Base-by-base conservation (phyloP, 2,113 vertebrate genomes). In the Dicerorhinus sumatrensis region DNA sequence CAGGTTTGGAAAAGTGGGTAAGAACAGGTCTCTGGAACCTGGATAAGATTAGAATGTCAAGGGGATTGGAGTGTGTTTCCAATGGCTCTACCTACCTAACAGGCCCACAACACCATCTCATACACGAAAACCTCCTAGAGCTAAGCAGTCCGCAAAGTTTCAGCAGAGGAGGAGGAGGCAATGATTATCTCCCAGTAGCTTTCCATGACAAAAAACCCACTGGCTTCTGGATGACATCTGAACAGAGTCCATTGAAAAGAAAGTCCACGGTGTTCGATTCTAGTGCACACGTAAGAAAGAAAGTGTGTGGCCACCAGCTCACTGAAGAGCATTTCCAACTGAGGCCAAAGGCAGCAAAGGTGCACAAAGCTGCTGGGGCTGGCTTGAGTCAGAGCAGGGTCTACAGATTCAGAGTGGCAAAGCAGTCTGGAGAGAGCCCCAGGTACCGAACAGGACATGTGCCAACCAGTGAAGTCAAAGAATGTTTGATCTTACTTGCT, bases 271-370 rank as follows among this genome's bases (percentile, higher is more conserved):
- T 72, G 75, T 81, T 84, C 48, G 48, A 58, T 86, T 89, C 82
- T 85, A 96, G 93, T 84, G 51, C 84, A 91, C 12, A 27, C 63
- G 60, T 81, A 91, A 92, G 93, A 92, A 97, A 96, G 42, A 92
- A 85, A 86, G 82, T 87, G 27, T 94, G 89, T 89, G 96, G 91
- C 96, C 96, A 63, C 91, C 16, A 81, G 97, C 96, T 96, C 93
- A 25, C 0, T 88, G 85, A 94, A 87, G 91, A 75, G 75, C 75
- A 51, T 95, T 91, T 98, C 92, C 92, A 96, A 95, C 84, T 94
- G 89, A 96, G 97, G 97, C 92, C 94, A 86, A 98, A 98, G 97
- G 97, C 97, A 96, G 97, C 94, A 85, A 93, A 97, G 97, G 97
- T 94, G 84, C 87, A 56, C 85, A 90, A 95, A 96, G 96, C 96